Evolutionary conservation across 2,113 vertebrate genomes (phyloP), one percentile per base, ranked within the genome.

Genomic region (Epinephelus cyanopodus): DNA sequence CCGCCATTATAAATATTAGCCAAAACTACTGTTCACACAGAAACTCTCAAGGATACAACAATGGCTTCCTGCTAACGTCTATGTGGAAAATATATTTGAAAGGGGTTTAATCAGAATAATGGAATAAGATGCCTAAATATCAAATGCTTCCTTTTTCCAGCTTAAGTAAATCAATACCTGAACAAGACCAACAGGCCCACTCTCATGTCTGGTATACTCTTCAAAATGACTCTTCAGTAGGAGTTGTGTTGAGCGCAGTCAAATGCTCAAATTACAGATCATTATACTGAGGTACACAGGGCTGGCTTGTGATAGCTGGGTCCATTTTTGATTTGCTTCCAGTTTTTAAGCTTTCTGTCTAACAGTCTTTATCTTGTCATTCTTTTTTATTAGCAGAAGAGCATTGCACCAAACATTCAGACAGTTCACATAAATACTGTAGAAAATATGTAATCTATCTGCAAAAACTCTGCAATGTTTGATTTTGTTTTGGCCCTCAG

Each of bases 11-110:
- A 79, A 85, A 78, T 79, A 85, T 71, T 50, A 67, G 47, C 12
- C 50, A 82, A 67, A 71, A 80, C 61, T 80, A 87, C 79, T 66
- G 80, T 87, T 90, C 61, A 88, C 61, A 79, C 54, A 80, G 50
- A 70, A 68, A 69, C 48, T 67, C 3, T 14, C 25, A 50, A 14
- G 17, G 18, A 23, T 72, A 27, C 50, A 62, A 39, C 33, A 10
- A 72, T 61, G 47, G 18, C 64, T 19, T 71, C 8, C 8, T 52
- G 39, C 57, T 27, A 13, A 2, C n/a, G 4, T 29, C 4, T 53
- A 17, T 45, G 39, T 6, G 9, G 11, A 48, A 68, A 65, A 33
- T 23, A 33, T 37, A 57, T 50, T 29, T 27, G 3, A 29, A 29
- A 29, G 4, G 29, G 29, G 29, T 29, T 29, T 29, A 29, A 29